Evolutionary conservation across 2,113 vertebrate species (phyloP).

Genomic region (Microcebus tavaratra): DNA sequence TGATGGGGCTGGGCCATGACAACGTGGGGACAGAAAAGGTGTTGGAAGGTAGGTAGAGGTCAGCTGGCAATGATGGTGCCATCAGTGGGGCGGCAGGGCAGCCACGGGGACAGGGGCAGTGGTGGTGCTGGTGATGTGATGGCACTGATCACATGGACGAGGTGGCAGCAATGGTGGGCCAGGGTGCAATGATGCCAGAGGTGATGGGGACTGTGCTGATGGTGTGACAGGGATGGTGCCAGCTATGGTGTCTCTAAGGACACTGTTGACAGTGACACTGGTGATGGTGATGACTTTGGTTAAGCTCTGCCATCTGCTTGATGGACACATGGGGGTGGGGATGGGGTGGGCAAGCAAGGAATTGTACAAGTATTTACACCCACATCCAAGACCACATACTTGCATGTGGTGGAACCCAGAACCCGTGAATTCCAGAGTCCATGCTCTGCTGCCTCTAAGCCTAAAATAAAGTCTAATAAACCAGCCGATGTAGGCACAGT

Average conservation of each 20-base stretch:
- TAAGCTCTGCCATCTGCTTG: not conserved
- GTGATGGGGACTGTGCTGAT: rapidly evolving
- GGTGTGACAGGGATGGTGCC: not conserved
- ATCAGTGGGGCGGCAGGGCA: rapidly evolving
- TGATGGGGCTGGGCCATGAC: not conserved
- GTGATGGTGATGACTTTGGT: not conserved
- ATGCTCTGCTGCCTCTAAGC: not conserved
- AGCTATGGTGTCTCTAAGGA: not conserved
- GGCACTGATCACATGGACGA: rapidly evolving
- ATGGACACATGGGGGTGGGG: not conserved
- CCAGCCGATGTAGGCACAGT: not conserved
- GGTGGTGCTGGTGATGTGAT: not conserved
- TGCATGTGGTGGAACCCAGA: rapidly evolving
- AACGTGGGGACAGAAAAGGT: not conserved
- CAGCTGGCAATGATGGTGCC: not conserved
- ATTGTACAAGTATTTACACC: rapidly evolving
- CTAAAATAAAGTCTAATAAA: no score
- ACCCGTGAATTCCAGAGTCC: not conserved
- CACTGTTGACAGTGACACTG: not conserved
- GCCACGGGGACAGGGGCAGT: not conserved
- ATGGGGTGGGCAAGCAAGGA: not conserved
- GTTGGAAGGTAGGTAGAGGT: not conserved
- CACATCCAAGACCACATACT: not conserved
- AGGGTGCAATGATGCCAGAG: not conserved
- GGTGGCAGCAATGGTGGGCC: rapidly evolving